Evolutionary conservation across 2,113 vertebrate species (phyloP), one percentile per base, ranked within the genome.

Genomic region (Lanius ludovicianus): DNA sequence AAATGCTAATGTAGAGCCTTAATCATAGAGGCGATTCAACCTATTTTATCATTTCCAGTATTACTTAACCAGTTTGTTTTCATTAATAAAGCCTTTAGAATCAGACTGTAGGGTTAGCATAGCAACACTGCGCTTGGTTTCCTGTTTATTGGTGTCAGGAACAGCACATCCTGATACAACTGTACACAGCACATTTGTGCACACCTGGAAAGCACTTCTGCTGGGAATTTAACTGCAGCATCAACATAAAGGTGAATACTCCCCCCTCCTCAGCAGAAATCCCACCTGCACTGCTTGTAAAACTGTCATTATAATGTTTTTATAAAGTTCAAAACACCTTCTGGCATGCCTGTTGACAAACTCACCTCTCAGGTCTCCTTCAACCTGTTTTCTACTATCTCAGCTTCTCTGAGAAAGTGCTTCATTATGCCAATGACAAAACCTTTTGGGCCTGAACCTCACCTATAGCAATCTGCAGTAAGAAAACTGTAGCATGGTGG

Each of bases 1-100:
- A 89, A 94, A 87, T 30, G 86, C 87, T 95, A 27, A 39, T 6
- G 46, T 23, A 88, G 86, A 84, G 68, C 31, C 56, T 70, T 53
- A 47, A 68, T 65, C 76, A 35, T 15, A 81, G 62, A 96, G 71
- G 56, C 11, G 31, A 96, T 84, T 96, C 88, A 90, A 96, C 37
- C 84, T 22, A 92, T 91, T 96, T 97, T 96, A 97, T 74, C 8
- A 93, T 89, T 92, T 52, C 85, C 49, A 82, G 10, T 95, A 95
- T 93, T 95, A 95, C 73, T 95, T 97, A 96, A 96, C 87, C 91
- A 74, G 87, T 83, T 96, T 96, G 75, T 22, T 97, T 97, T 97
- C 95, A 86, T 90, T 95, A 94, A 82, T 44, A 86, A 95, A 95
- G 70, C 41, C 69, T 95, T 96, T 88, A 90, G 90, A 92, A 94